A percentile compares a stretch with the other conserved stretches of the same genome.
These are phyloP conservation scores for Amphiduros pacificus DNA, from an alignment of 2,888 invertebrate species.

Conservation along the genomic window DNA sequence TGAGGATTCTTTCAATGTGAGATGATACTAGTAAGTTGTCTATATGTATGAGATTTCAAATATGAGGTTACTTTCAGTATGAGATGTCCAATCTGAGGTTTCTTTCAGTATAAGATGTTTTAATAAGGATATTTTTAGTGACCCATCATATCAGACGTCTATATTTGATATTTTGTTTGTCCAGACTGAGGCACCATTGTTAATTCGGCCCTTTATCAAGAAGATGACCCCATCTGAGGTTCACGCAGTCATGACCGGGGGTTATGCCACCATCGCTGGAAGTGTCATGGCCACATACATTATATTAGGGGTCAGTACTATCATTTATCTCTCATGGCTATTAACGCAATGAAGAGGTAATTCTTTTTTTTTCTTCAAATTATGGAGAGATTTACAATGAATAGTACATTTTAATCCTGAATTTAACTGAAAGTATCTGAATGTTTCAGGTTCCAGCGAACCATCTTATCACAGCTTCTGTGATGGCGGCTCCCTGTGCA, in stretches of 20 bases:
- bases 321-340: too few species aligned
- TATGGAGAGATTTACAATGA: too few species aligned
- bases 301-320: constrained; percentile 76
- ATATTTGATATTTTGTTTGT: constrained; percentile 48
- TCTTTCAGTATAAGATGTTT: background rate
- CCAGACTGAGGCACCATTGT: constrained; percentile 83
- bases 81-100: background rate
- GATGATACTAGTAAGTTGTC: too few species aligned
- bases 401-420: too few species aligned
- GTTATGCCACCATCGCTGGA: constrained; percentile 91
- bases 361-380: too few species aligned
- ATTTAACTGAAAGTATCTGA: too few species aligned
- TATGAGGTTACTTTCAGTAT: too few species aligned
- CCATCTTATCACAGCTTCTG: constrained; percentile 85
- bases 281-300: constrained; percentile 86
- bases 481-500: constrained; percentile 93
- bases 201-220: constrained; percentile 83
- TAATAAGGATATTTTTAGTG: background rate
- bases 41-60: too few species aligned
- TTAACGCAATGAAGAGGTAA: too few species aligned
- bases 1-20: too few species aligned
- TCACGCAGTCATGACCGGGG: constrained; percentile 87
- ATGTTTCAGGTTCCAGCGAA: constrained; percentile 67
- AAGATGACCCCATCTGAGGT: constrained; percentile 84
- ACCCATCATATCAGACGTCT: too few species aligned